Evolutionary conservation across 2,888 invertebrate genomes (phyloP).

Genomic region (Apodemia zela): DNA sequence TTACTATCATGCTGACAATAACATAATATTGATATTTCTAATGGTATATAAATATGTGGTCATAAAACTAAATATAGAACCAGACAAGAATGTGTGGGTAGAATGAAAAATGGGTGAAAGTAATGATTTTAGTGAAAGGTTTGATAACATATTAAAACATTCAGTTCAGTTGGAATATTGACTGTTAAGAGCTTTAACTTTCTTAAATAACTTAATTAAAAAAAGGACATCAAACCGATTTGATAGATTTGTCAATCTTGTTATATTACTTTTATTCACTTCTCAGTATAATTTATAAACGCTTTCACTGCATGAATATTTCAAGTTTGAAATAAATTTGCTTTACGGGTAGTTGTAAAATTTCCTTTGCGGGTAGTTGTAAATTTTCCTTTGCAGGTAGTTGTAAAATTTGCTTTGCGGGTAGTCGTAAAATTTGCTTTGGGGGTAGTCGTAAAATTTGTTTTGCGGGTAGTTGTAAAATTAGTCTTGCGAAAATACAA

Average conservation of each 20-base stretch:
- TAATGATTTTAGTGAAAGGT: not conserved
- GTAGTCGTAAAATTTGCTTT: too few relatives aligned
- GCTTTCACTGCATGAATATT: not conserved
- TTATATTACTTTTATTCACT: too few relatives aligned
- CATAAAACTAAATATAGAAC: not conserved
- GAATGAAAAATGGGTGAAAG: not conserved
- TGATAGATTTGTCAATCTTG: not conserved
- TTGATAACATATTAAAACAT: not conserved
- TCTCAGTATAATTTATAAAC: not conserved
- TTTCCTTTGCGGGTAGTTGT: too few relatives aligned
- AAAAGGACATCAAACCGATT: too few relatives aligned
- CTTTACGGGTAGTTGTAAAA: not conserved
- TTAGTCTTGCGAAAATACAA: too few relatives aligned
- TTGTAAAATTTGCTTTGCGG: too few relatives aligned
- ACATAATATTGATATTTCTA: not conserved
- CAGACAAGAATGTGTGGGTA: not conserved
- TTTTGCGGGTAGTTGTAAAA: too few relatives aligned
- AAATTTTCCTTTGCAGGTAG: too few relatives aligned
- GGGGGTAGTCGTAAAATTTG: too few relatives aligned
- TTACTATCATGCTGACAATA: not conserved
- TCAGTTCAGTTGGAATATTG: slow-evolving; percentile 7
- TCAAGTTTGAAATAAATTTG: not conserved
- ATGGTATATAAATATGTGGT: not conserved
- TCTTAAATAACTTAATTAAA: not conserved
- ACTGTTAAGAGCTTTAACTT: not conserved